Conservation (phyloP, 2,113 vertebrate genomes). For the Otis tarda region DNA sequence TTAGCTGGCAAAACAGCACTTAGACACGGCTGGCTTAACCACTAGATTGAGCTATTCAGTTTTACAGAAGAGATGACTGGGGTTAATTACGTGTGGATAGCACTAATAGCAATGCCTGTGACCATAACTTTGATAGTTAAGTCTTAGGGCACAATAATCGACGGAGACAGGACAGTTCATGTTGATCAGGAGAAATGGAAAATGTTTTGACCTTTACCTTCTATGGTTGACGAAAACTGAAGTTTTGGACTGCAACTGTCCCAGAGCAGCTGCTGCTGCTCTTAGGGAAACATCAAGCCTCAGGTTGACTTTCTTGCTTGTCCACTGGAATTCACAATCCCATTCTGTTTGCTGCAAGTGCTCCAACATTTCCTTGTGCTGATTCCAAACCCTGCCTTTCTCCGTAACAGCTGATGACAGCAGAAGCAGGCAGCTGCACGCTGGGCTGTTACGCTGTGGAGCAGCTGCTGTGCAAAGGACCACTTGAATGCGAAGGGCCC, state of each 20-base stretch:
- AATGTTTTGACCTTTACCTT: background rate
- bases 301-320: constrained; percentile 47
- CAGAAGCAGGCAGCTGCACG: background rate
- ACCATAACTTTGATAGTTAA: background rate
- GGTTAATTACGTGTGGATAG: background rate
- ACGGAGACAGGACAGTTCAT: background rate
- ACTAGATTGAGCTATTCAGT: background rate
- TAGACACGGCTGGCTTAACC: background rate
- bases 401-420: background rate
- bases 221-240: background rate
- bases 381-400: background rate
- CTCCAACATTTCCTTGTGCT: background rate
- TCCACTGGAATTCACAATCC: constrained; percentile 26
- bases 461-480: constrained; percentile 4
- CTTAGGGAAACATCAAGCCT: background rate
- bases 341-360: background rate
- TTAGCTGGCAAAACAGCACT: background rate
- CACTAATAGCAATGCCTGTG: background rate
- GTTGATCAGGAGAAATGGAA: background rate
- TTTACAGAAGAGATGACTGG: background rate
- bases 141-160: constrained; percentile 9
- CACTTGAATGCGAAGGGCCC: background rate
- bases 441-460: background rate
- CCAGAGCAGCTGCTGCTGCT: constrained; percentile 32
- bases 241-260: background rate